These are phyloP conservation scores for Sarotherodon lohbergeri DNA, from an alignment of 2,113 vertebrate genomes.

Conservation along the genomic window DNA sequence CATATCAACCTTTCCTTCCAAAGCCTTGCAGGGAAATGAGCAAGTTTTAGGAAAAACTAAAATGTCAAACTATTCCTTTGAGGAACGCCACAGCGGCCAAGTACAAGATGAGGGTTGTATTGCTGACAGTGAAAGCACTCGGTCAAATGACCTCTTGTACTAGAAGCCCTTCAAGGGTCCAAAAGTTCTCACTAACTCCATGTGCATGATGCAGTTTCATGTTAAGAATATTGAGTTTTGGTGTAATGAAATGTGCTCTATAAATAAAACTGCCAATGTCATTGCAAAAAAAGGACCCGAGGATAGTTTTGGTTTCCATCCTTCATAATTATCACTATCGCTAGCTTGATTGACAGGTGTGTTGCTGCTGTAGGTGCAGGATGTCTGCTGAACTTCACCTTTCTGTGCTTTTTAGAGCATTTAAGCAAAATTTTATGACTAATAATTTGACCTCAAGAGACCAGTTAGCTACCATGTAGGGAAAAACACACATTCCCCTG, in stretches of 20 bases:
- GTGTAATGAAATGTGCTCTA: neutral
- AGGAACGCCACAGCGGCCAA: neutral
- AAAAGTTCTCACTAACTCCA: neutral
- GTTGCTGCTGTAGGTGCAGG: neutral
- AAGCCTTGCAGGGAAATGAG: neutral
- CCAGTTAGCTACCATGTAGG: neutral
- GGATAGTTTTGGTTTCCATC: neutral
- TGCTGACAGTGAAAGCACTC: neutral
- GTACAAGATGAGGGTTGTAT: neutral
- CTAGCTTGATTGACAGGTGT: neutral
- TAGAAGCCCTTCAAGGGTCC: neutral
- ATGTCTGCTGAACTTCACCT: neutral
- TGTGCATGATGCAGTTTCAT: neutral
- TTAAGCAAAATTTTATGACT: neutral
- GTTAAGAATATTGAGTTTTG: neutral
- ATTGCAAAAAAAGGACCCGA: neutral
- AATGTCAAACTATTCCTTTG: neutral
- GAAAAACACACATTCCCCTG: rapidly evolving
- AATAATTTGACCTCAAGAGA: neutral
- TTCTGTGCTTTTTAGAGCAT: neutral
- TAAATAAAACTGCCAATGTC: neutral
- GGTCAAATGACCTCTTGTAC: neutral
- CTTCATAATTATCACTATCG: neutral
- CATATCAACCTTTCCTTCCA: neutral
- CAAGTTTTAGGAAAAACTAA: too few relatives aligned